Evolutionary conservation across 2,797 vertebrate genomes (phyloP).

Genomic region (Lacerta agilis): DNA sequence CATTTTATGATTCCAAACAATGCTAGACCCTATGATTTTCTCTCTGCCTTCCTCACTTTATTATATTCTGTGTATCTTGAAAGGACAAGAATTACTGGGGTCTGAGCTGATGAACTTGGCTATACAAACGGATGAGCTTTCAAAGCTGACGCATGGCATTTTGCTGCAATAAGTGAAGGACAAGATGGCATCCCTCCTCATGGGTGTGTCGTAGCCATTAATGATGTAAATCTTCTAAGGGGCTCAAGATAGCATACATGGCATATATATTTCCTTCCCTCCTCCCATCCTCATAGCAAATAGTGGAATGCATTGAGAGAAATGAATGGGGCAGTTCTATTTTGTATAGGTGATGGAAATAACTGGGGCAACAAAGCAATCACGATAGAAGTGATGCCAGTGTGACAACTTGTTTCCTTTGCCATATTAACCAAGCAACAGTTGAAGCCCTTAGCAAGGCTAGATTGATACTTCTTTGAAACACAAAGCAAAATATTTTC

Average conservation of each 20-base stretch:
- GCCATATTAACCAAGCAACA: neutral
- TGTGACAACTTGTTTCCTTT: neutral
- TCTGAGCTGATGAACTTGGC: conserved; percentile 20
- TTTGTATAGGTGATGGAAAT: neutral
- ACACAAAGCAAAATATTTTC: neutral
- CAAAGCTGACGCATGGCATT: neutral
- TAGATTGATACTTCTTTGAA: neutral
- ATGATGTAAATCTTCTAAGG: too few species aligned
- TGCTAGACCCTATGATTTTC: conserved; percentile 2
- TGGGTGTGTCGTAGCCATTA: too few species aligned
- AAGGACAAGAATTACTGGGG: conserved; percentile 30
- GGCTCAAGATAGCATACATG: too few species aligned
- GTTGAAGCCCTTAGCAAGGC: neutral
- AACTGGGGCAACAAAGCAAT: neutral
- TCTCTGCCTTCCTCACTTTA: neutral
- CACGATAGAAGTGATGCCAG: neutral
- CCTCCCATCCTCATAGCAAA: too few species aligned
- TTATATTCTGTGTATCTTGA: conserved; percentile 27
- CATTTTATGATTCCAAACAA: conserved; percentile 36
- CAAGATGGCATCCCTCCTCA: conserved; percentile 29
- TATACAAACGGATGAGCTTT: conserved; percentile 31
- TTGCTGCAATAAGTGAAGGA: neutral
- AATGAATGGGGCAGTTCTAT: neutral
- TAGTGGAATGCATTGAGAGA: too few species aligned
- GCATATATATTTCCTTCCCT: too few species aligned